Evolutionary conservation across 2,888 invertebrate genomes (phyloP).

Genomic region (Spicauda simplicius): DNA sequence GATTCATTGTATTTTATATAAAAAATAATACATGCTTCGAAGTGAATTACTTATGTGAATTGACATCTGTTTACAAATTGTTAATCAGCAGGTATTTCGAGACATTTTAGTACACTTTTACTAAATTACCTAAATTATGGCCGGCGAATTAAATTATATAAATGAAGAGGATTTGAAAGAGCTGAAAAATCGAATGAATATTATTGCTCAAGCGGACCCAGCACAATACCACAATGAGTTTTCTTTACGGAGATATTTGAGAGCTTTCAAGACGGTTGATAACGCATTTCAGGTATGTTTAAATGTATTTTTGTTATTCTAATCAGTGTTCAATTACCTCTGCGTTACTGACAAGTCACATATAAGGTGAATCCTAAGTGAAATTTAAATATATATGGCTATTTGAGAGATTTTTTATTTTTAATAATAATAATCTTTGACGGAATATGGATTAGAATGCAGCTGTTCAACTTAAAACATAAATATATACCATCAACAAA

Average conservation of each 20-base stretch:
- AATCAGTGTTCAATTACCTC: too few species aligned
- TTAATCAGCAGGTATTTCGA: neutral
- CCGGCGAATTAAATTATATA: slow-evolving; percentile 79
- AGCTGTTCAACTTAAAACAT: too few species aligned
- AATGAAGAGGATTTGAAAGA: slow-evolving; percentile 87
- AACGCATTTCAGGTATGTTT: slow-evolving; percentile 88
- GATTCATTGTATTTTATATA: too few species aligned
- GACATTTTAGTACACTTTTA: neutral
- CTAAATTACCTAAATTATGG: slow-evolving; percentile 53
- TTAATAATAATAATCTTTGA: too few species aligned
- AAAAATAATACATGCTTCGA: too few species aligned
- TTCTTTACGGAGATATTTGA: slow-evolving; percentile 88
- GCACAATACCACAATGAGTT: slow-evolving; percentile 90
- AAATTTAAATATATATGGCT: too few species aligned
- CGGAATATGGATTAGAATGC: too few species aligned
- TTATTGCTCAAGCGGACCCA: slow-evolving; percentile 90
- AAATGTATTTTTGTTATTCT: too few species aligned
- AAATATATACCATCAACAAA: too few species aligned
- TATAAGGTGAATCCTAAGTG: too few species aligned
- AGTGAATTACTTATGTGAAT: neutral
- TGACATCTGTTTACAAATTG: neutral
- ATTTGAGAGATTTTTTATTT: too few species aligned
- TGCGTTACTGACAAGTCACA: too few species aligned
- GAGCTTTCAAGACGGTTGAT: slow-evolving; percentile 90
- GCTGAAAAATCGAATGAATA: slow-evolving; percentile 88